A percentile compares a stretch with the other conserved stretches of the same genome.
Evolutionary conservation across 1,140 invertebrate genomes (phyloP).

Genomic region (Ostrea edulis): DNA sequence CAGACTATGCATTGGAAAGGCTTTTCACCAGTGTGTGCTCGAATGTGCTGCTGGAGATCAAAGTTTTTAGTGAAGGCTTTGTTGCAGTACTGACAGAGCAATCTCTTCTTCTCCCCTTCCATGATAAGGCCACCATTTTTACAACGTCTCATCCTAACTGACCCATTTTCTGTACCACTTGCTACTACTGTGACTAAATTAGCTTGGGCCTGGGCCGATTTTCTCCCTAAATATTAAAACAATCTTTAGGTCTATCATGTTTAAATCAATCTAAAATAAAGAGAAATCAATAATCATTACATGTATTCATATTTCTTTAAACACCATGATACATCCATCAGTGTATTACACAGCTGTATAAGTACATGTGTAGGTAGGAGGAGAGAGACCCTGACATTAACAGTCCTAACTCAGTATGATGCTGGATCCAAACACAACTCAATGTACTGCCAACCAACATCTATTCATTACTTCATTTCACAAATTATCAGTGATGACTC

Average conservation of each 20-base stretch:
- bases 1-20: slow-evolving; percentile 82
- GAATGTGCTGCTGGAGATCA: slow-evolving; percentile 86
- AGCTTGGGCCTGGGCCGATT: slow-evolving; percentile 67
- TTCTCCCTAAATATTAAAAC: slow-evolving; percentile 60
- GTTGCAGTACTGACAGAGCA: slow-evolving; percentile 76
- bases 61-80: slow-evolving; percentile 83
- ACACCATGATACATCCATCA: too few relatives aligned
- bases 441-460: too few relatives aligned
- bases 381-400: too few relatives aligned
- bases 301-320: too few relatives aligned
- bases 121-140: slow-evolving; percentile 46
- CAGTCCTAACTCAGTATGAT: too few relatives aligned
- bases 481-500: too few relatives aligned
- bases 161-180: slow-evolving; percentile 24
- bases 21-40: slow-evolving; percentile 85
- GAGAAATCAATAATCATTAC: too few relatives aligned
- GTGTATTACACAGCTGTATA: too few relatives aligned
- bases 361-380: too few relatives aligned
- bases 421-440: too few relatives aligned
- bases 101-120: slow-evolving; percentile 66
- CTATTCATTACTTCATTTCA: too few relatives aligned
- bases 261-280: too few relatives aligned
- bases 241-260: neutral
- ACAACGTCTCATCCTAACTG: slow-evolving; percentile 44
- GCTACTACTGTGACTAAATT: slow-evolving; percentile 49